Evolutionary conservation across 2,113 vertebrate genomes (phyloP), one percentile per base, ranked within the genome.

Genomic region (Ceyx cyanopectus): DNA sequence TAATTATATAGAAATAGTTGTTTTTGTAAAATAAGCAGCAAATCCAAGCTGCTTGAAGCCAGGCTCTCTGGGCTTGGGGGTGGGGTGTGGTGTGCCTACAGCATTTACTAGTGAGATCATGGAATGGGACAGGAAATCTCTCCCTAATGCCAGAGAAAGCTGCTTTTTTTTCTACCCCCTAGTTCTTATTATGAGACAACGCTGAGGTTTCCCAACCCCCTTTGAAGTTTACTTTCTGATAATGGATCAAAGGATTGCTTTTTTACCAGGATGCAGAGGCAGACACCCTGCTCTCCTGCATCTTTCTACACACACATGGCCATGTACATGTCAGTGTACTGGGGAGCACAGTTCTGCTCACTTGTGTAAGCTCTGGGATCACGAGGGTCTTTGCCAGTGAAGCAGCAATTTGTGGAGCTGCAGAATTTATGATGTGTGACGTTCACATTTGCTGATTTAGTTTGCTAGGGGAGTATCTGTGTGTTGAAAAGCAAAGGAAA

Each of bases 91-190:
- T 94, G 72, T 74, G 51, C 89, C 84, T 93, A 77, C 62, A 85
- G 81, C 53, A 56, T 66, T 93, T 89, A 57, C 79, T 93, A 65
- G n/a, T 95, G 96, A 97, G 96, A 94, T 97, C 96, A 96, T 89
- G 90, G 94, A 96, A 90, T 83, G 85, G 63, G 76, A 84, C 85
- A 95, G 93, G 89, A 96, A 96, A 95, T 95, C 87, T 75, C 75
- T 92, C 21, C 48, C 54, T 92, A 22, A 32, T 87, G 96, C 93
- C 96, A 97, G 97, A 92, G 75, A 89, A 96, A 97, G 92, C 89
- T 60, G 18, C 14, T 56, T 29, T 15, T 23, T 20, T 50, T 91
- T 15, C 30, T 40, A 50, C 30, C 58, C 24, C 65, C 30, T 6
- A 67, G 27, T 75, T 89, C 61, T 90, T 88, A 66, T 57, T 62